phyloP scores from a whole-genome alignment of 2,888 invertebrate genomes.

The Orchesella flavescens region DNA sequence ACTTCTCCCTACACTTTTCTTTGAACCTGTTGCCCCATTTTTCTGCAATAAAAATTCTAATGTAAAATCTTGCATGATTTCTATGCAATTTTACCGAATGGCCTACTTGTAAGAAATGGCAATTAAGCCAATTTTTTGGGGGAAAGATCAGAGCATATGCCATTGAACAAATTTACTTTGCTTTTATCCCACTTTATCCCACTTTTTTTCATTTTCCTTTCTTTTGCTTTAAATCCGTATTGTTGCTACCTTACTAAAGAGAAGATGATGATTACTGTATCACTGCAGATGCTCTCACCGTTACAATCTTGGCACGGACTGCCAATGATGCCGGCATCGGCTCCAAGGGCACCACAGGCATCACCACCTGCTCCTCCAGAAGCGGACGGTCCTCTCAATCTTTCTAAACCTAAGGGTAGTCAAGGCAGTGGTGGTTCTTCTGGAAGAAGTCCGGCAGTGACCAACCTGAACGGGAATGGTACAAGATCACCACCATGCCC shows the following conservation, averaged over 20 bases:
- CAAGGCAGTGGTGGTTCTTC: slow-evolving; percentile 73
- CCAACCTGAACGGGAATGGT: slow-evolving; percentile 72
- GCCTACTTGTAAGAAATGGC: no score
- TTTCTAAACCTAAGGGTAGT: slow-evolving; percentile 85
- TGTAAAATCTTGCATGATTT: neutral
- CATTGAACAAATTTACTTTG: no score
- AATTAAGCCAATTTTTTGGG: no score
- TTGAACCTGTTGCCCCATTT: slow-evolving; percentile 29
- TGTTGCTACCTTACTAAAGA: no score
- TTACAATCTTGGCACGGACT: slow-evolving; percentile 74
- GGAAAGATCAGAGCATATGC: no score
- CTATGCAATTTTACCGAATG: no score
- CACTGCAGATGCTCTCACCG: slow-evolving; percentile 77
- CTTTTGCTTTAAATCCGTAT: neutral
- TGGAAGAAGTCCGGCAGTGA: slow-evolving; percentile 73
- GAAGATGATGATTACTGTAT: neutral
- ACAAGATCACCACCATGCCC: slow-evolving; percentile 72
- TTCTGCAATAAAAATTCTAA: slow-evolving; percentile 8
- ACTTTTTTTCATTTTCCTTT: neutral
- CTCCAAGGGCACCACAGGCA: slow-evolving; percentile 70
- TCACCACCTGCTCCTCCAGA: slow-evolving; percentile 75
- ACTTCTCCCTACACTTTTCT: slow-evolving; percentile 3
- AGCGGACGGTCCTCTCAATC: slow-evolving; percentile 89
- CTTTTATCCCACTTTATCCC: neutral
- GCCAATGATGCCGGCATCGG: slow-evolving; percentile 70